Base-by-base conservation (phyloP, 2,113 vertebrate genomes). In the Centrocercus urophasianus region DNA sequence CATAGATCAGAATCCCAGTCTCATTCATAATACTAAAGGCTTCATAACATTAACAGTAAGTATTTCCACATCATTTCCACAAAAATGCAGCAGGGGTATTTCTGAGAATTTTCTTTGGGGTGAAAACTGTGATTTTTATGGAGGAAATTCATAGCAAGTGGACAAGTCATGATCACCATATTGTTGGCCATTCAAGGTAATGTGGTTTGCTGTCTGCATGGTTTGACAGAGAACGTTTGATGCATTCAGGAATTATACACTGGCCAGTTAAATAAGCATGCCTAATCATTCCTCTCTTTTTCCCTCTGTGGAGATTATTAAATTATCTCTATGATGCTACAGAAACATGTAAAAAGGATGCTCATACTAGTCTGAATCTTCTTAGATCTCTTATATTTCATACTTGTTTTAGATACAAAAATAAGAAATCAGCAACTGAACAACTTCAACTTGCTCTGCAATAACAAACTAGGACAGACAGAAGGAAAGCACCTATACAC, bases 301-400 rank as follows among this genome's bases (percentile, higher is more conserved):
- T 30, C 66, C 52, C 25, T 74, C 30, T 30, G 56, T 80, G 60
- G 93, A 34, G 69, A 92, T 90, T 90, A 89, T 70, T 77, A 91
- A 86, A 80, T 70, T 72, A 89, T 71, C 22, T 79, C 47, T 56
- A 13, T 32, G 12, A 83, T 3, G 13, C 34, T 66, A 59, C 18
- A 57, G 60, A 91, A 92, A 47, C 9, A 36, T 72, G 81, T 56
- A 1, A 43, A 78, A 76, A 69, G 57, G 70, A 61, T 83, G 47
- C 20, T 93, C 8, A 10, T 83, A 47, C 38, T 77, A 40, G 4
- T 30, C 64, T 80, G 25, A 80, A 63, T 88, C 27, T 73, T 25
- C 50, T 61, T 73, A 42, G 30, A 24, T 69, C 77, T 86, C 8
- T 89, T 74, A 21, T 77, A 64, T 57, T 83, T 88, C 24, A 36